phyloP scores from a whole-genome alignment of 2,113 vertebrate genomes.

The Acrocephalus arundinaceus region DNA sequence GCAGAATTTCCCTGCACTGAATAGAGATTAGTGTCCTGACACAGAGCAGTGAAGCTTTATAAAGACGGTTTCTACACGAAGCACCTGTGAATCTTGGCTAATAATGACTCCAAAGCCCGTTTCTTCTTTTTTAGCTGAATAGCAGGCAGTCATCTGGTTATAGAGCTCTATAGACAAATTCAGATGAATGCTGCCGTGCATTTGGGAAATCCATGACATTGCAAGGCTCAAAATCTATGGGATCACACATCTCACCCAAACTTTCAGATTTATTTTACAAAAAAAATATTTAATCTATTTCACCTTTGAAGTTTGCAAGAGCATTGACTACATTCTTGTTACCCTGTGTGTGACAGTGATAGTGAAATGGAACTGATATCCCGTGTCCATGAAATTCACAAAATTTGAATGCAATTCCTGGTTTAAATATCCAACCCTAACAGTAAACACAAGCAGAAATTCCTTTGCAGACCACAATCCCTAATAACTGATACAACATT shows the following conservation, averaged over 20 bases:
- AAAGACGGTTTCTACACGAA: conserved; percentile 49
- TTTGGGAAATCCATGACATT: conserved; percentile 33
- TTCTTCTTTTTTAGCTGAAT: conserved; percentile 54
- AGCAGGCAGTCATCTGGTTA: conserved; percentile 46
- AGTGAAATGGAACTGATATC: background rate
- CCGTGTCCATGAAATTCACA: background rate
- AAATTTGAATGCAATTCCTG: background rate
- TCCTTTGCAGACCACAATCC: background rate
- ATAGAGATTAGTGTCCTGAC: conserved; percentile 60
- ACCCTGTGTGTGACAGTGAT: background rate
- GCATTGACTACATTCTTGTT: background rate
- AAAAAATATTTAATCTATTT: background rate
- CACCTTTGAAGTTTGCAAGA: conserved; percentile 1
- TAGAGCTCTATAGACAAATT: conserved; percentile 50
- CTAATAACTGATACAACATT: background rate
- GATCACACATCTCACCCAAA: background rate
- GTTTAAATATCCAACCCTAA: background rate
- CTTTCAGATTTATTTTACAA: background rate
- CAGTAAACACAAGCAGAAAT: background rate
- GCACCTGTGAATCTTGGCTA: conserved; percentile 81
- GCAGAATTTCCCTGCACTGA: conserved; percentile 45
- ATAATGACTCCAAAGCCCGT: conserved; percentile 40
- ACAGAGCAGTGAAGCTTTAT: conserved; percentile 17
- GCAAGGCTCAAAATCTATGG: background rate
- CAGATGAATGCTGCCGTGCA: conserved; percentile 41